Base-by-base conservation (phyloP, 2,113 vertebrate genomes). In the Sialia sialis region DNA sequence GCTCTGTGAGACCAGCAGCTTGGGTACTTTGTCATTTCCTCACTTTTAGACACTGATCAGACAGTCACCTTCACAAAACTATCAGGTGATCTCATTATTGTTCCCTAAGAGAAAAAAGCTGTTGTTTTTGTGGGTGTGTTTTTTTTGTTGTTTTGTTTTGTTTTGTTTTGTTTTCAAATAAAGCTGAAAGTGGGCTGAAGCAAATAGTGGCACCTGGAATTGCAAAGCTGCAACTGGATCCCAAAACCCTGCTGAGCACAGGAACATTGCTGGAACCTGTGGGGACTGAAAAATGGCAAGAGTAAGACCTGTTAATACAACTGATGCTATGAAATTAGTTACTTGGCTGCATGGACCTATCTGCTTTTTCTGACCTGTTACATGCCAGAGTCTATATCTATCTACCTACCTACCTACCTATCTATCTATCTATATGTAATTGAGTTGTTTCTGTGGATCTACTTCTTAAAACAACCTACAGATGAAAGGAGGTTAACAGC, bases 11-110 rank as follows among this genome's bases (percentile, higher is more conserved):
- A 69, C 73, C 41, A 84, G 41, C 39, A 63, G 2, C 48, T 63
- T 7, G 49, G 9, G 59, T 68, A 51, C 78, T 84, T 70, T 90
- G 81, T 68, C 75, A 68, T 49, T 95, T 86, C 60, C 79, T 92
- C 44, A 43, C 74, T 87, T 81, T 81, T 46, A 92, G 90, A 83
- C 51, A 69, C 56, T 2, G 20, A 70, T 83, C 70, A 77, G 72
- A 59, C 77, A 46, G 56, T 62, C 70, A 93, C 72, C 54, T 75
- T 66, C 81, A 58, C 2, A 32, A 74, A 92, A 79, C 27, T 55
- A 20, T 74, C 69, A 67, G 51, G 29, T 3, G 9, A 83, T 68
- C 52, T 92, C n/a, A n/a, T 67, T 72, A 84, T 52, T 85, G 29
- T 56, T 78, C 36, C 21, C n/a, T 60, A 43, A 67, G 23, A 85